Evolutionary conservation across 1,140 invertebrate genomes (phyloP), one percentile per base, ranked within the genome.

Genomic region (Papilio xuthus): DNA sequence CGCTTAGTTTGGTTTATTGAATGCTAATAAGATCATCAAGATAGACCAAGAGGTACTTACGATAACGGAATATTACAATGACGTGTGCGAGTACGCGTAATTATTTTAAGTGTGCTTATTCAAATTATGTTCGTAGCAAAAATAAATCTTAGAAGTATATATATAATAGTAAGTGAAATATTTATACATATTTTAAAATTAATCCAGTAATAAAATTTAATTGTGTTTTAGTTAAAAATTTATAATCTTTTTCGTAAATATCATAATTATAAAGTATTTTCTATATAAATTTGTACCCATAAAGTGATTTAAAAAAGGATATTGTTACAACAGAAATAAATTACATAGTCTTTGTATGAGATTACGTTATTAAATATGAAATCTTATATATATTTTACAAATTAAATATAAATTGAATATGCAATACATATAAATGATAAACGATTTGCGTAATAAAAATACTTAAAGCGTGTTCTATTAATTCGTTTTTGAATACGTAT

Each of bases 1-100:
- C 88, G 86, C 85, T 88, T 90, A 92, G 92, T 93, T 92, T 90
- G 78, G 78, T 81, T 85, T 82, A 85, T 89, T 92, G 84, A 87
- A 85, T 86, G 78, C 79, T 83, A 83, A 85, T 81, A 83, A 83
- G 87, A 89, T 90, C 67, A 72, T 79, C 78, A 81, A n/a, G 89
- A 93, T 91, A 89, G 83, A 81, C 47, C 77, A 82, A 90, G 87
- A 85, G 88, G 85, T 81, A 69, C 86, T 90, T 82, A 76, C 82
- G 82, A 77, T 79, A 78, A 78, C 79, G 79, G 73, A 67, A 79
- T 80, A 56, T 80, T 63, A 8, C 42, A 80, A 79, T 74, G 71
- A 67, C 26, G 73, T 77, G 67, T 71, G 63, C 56, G 41, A 37
- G n/a, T 70, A 12, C 13, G 28, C n/a, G 13, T 69, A 63, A 37